Percentiles rank a stretch among this genome's conserved stretches.
Conservation (phyloP, 1,140 invertebrate genomes). For the Pachypsylla venusta region DNA sequence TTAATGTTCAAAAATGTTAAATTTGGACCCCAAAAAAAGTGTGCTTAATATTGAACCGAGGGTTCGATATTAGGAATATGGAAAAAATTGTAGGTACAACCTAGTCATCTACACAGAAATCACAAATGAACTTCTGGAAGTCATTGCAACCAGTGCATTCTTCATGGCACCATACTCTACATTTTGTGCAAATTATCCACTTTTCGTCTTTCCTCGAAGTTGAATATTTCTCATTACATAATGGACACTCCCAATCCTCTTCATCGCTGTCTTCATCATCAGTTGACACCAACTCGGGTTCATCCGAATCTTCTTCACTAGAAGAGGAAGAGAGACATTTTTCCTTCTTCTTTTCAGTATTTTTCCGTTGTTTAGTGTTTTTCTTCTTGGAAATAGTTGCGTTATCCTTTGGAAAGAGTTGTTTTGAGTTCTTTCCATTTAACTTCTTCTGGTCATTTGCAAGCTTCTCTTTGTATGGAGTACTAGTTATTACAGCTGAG, state of each 20-base stretch:
- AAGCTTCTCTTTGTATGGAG: neutral
- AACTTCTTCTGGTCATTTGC: neutral
- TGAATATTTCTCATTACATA: neutral
- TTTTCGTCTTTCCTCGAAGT: neutral
- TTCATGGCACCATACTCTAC: neutral
- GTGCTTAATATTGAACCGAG: too few species aligned
- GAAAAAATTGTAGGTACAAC: too few species aligned
- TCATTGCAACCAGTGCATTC: neutral
- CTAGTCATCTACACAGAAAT: neutral
- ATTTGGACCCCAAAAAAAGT: too few species aligned
- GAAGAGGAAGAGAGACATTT: neutral
- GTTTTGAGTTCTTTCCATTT: neutral
- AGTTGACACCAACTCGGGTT: neutral
- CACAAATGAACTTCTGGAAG: neutral
- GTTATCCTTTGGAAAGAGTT: too few species aligned
- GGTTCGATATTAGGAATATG: too few species aligned
- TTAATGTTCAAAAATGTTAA: too few species aligned
- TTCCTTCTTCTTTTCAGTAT: neutral
- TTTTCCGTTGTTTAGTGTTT: neutral
- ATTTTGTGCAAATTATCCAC: neutral
- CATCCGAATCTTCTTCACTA: neutral
- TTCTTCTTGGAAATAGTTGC: neutral
- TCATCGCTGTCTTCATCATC: neutral
- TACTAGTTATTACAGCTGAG: neutral
- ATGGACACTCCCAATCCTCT: neutral